Conservation (phyloP, 1,140 invertebrate species). For the Palaemon carinicauda region DNA sequence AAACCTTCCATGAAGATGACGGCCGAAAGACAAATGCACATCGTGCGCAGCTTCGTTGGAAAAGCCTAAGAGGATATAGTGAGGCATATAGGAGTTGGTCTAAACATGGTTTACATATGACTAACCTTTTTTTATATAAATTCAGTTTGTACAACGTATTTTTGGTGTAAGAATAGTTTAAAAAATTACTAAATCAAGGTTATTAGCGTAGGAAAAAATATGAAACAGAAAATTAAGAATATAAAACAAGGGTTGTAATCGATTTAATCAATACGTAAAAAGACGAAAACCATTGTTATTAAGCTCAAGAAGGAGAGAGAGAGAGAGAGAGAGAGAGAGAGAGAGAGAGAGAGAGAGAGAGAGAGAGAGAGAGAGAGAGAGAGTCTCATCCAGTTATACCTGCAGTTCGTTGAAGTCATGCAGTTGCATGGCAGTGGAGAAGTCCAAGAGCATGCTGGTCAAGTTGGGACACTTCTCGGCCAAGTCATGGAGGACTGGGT, state of each 20-base stretch:
- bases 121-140: background rate
- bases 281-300: no score
- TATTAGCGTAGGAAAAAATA: no score
- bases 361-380: background rate
- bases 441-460: conserved; percentile 97
- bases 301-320: background rate
- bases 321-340: background rate
- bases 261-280: background rate
- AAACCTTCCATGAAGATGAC: conserved; percentile 99
- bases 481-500: conserved; percentile 96
- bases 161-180: no score
- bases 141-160: background rate
- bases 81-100: background rate
- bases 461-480: conserved; percentile 97
- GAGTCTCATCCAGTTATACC: conserved; percentile 60
- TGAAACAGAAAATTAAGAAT: no score
- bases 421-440: conserved; percentile 98
- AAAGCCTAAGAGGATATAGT: conserved; percentile 73
- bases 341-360: background rate
- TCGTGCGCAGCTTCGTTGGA: conserved; percentile 95
- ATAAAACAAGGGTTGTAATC: background rate
- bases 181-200: no score
- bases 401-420: conserved; percentile 99
- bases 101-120: no score
- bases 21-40: conserved; percentile 98